These are phyloP conservation scores for Thaumetopoea pityocampa DNA, from an alignment of 1,140 invertebrate genomes.

Conservation along the genomic window DNA sequence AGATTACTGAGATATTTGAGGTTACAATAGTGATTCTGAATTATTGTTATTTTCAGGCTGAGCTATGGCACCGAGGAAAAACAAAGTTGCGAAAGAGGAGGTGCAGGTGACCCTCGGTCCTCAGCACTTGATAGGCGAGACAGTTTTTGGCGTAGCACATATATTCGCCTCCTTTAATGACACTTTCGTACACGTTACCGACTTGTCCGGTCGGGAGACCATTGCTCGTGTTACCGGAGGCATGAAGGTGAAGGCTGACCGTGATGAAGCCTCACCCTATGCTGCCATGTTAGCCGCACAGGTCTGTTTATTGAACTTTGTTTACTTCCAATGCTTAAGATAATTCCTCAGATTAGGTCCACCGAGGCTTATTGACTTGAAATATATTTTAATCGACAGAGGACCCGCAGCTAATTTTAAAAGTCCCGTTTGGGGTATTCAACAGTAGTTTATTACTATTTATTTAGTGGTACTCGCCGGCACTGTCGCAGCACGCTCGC, in stretches of 20 bases:
- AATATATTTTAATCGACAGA: too few relatives aligned
- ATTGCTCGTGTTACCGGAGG: conserved; percentile 99
- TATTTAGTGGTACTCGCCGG: too few relatives aligned
- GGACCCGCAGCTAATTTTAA: too few relatives aligned
- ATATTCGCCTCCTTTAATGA: conserved; percentile 99
- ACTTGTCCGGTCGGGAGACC: conserved; percentile 99
- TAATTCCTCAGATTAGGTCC: conserved; percentile 8
- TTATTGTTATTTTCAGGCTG: conserved; percentile 66
- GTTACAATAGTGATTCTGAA: conserved; percentile 55
- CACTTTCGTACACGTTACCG: conserved; percentile 99
- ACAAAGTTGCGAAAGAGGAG: conserved; percentile 97
- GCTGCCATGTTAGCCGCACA: conserved; percentile 99
- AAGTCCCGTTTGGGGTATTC: too few relatives aligned
- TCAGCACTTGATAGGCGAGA: conserved; percentile 97
- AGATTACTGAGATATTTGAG: conserved; percentile 59
- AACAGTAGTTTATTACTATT: too few relatives aligned
- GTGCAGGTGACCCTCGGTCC: conserved; percentile 97
- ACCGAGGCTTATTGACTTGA: too few relatives aligned
- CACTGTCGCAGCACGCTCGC: too few relatives aligned
- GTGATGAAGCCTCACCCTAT: conserved; percentile 99
- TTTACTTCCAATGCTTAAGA: background rate
- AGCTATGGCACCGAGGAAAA: conserved; percentile 97
- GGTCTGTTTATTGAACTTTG: conserved; percentile 71
- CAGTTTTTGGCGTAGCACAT: conserved; percentile 99
- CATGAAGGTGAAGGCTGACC: conserved; percentile 99